Base-by-base conservation (phyloP, 2,113 vertebrate species). In the Odontophorus gujanensis region DNA sequence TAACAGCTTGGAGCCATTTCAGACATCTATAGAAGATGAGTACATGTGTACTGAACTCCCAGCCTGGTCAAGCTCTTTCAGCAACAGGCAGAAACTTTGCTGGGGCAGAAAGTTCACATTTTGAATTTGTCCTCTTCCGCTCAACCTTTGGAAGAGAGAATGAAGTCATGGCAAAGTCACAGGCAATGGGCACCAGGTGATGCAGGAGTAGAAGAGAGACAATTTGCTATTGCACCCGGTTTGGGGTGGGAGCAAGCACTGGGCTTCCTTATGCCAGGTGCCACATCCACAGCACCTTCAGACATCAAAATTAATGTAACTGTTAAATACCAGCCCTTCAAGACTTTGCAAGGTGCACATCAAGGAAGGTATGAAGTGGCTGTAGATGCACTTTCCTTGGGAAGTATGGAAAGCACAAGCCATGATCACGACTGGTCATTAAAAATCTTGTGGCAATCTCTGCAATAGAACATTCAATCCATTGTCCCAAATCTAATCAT, bases 401-500 rank as follows among this genome's bases (percentile, higher is more conserved):
- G 68, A 12, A 92, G 72, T 26, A 43, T 24, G 59, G 91, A 91
- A 92, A 92, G 82, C 2, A 0, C 48, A 58, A 77, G n/a, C 72
- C 68, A 7, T 2, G 82, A 83, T 91, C 90, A 83, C 65, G 77
- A 83, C 61, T 38, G 76, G 87, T 90, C 91, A 92, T 97, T 96
- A 95, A 96, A 93, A 95, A 91, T 92, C 93, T 76, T 48, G 87
- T 75, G 91, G 91, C 94, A 92, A 78, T 94, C 90, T 96, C 93
- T 55, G 26, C 79, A 83, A 53, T 47, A 91, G 85, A 89, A 77
- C 34, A 7, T 94, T 97, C 87, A 62, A 97, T 95, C 91, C 94
- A 95, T 96, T 95, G 96, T 97, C 91, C 96, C 93, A 95, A 92
- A 95, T 97, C 94, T 95, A 95, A 96, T 95, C 95, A 96, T 94